These are phyloP conservation scores for Capra hircus DNA, from an alignment of 2,113 vertebrate genomes.

Conservation along the genomic window DNA sequence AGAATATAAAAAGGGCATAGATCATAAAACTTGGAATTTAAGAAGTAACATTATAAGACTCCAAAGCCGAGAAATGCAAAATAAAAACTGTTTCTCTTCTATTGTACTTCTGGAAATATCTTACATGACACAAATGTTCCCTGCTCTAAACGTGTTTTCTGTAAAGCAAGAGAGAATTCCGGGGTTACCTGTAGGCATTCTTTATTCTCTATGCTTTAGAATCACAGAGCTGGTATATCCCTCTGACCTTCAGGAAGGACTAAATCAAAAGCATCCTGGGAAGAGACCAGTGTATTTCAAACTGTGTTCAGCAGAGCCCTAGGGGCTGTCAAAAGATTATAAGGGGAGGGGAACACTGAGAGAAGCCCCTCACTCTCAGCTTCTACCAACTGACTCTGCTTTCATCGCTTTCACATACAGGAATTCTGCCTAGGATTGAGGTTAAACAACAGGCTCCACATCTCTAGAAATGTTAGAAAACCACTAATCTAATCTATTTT, in stretches of 20 bases:
- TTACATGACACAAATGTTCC: neutral
- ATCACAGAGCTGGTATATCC: constrained; percentile 58
- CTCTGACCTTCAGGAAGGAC: constrained; percentile 73
- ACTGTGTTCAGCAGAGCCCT: constrained; percentile 61
- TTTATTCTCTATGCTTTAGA: constrained; percentile 64
- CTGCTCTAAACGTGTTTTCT: constrained; percentile 36
- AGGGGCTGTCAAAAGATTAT: constrained; percentile 59
- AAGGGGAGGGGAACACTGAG: constrained; percentile 13
- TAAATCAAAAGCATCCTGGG: constrained; percentile 71
- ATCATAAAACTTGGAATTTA: constrained; percentile 16
- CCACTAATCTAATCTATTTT: constrained; percentile 26
- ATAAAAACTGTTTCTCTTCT: constrained; percentile 26
- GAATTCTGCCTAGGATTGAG: neutral
- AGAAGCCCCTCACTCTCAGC: neutral
- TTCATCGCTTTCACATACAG: neutral
- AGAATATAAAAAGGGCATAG: neutral
- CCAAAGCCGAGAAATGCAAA: constrained; percentile 42
- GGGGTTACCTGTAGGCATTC: constrained; percentile 61
- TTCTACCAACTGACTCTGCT: constrained; percentile 42
- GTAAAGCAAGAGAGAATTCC: constrained; percentile 46
- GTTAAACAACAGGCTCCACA: neutral
- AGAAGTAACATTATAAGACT: constrained; percentile 2
- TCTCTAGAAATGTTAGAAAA: constrained; percentile 31
- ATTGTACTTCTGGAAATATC: constrained; percentile 44
- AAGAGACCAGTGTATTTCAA: constrained; percentile 66